Evolutionary conservation across 1,140 invertebrate genomes (phyloP).

Genomic region (Polypedilum pembai): DNA sequence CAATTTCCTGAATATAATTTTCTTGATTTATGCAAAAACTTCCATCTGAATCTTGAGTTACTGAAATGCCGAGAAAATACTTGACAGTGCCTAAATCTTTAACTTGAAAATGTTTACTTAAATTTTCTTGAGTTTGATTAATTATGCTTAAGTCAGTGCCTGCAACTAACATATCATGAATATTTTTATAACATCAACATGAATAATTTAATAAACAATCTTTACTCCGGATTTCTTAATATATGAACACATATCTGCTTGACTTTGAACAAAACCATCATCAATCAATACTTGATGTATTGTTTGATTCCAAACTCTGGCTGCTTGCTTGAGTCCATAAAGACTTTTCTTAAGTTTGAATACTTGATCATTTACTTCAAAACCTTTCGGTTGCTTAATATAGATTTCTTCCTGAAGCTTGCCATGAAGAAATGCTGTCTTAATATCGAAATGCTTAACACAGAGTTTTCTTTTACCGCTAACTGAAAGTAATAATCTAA

Average conservation of each 20-base stretch:
- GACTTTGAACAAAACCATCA: constrained; percentile 31
- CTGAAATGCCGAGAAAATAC: too few species aligned
- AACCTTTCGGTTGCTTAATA: constrained; percentile 40
- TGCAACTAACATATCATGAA: too few species aligned
- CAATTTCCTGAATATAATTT: neutral
- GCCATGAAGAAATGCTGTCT: constrained; percentile 38
- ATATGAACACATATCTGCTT: too few species aligned
- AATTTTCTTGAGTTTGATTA: too few species aligned
- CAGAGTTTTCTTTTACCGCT: constrained; percentile 35
- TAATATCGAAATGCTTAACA: constrained; percentile 40
- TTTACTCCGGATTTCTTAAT: too few species aligned
- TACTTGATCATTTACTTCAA: constrained; percentile 31
- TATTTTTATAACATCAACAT: too few species aligned
- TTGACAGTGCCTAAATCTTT: too few species aligned
- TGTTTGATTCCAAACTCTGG: constrained; percentile 35
- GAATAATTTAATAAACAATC: too few species aligned
- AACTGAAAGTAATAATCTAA: constrained; percentile 35
- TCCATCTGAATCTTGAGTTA: neutral
- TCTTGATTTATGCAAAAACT: neutral
- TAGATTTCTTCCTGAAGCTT: constrained; percentile 44
- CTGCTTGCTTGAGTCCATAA: constrained; percentile 37
- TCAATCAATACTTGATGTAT: constrained; percentile 33
- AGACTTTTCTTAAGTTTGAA: constrained; percentile 35
- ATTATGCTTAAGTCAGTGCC: too few species aligned
- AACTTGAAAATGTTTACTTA: too few species aligned